Conservation (phyloP, 2,797 vertebrate species). For the Hafferia zeledoni region DNA sequence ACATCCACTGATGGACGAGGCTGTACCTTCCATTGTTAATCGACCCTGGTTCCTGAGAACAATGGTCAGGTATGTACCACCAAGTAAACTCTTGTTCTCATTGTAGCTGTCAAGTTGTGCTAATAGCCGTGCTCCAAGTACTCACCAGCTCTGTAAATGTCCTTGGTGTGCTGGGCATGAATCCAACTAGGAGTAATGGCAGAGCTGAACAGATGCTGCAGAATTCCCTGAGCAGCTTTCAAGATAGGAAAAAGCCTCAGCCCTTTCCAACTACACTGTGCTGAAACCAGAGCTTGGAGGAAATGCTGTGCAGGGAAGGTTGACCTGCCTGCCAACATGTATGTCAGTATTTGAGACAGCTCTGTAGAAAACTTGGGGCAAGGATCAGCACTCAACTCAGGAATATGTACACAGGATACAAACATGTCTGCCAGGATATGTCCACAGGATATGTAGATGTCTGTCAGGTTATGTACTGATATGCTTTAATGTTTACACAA, state of each 20-base stretch:
- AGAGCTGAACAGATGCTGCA: constrained; percentile 14
- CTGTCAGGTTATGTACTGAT: background rate
- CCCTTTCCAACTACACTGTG: background rate
- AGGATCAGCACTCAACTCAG: background rate
- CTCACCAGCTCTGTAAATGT: constrained; percentile 28
- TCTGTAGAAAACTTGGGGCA: background rate
- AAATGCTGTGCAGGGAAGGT: background rate
- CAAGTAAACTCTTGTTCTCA: background rate
- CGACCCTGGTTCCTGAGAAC: constrained; percentile 97
- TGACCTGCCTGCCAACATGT: background rate
- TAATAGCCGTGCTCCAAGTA: background rate
- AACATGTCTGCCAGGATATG: background rate
- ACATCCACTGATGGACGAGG: constrained; percentile 97
- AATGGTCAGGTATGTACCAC: constrained; percentile 91
- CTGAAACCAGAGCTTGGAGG: constrained; percentile 24
- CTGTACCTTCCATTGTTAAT: constrained; percentile 92
- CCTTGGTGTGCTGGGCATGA: constrained; percentile 14
- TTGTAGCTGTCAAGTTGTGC: background rate
- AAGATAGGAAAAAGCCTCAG: constrained; percentile 12
- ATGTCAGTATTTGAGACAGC: background rate
- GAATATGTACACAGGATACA: constrained; percentile 24
- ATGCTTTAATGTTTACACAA: constrained; percentile 23
- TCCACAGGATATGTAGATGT: constrained; percentile 29
- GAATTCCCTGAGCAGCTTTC: constrained; percentile 30
- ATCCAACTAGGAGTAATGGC: constrained; percentile 48